Evolutionary conservation across 2,113 vertebrate genomes (phyloP).

Genomic region (Campylomormyrus numenius): DNA sequence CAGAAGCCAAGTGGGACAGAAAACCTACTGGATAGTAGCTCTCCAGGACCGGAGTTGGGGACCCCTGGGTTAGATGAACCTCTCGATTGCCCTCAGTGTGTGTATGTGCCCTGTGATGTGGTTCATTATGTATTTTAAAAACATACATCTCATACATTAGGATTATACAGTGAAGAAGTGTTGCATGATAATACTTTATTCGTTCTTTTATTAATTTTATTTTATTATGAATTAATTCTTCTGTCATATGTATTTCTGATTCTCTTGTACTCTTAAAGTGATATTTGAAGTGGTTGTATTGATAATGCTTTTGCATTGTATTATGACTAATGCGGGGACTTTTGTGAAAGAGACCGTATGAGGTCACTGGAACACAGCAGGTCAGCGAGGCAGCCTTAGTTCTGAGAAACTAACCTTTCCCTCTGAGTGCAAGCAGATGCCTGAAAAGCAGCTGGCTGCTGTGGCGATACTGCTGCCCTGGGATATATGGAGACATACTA

Average conservation of each 20-base stretch:
- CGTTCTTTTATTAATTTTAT: too few species aligned
- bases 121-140: background rate
- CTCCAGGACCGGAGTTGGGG: too few species aligned
- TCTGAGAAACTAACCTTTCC: conserved; percentile 17
- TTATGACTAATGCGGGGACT: conserved; percentile 4
- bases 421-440: conserved; percentile 7
- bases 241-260: background rate
- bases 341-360: background rate
- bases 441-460: background rate
- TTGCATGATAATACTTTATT: background rate
- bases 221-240: background rate
- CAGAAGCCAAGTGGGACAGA: too few species aligned
- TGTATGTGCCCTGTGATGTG: background rate
- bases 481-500: background rate
- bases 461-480: background rate
- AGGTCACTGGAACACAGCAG: conserved; percentile 1
- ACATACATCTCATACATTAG: background rate
- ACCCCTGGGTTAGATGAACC: background rate
- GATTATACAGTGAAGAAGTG: background rate
- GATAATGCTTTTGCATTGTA: background rate
- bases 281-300: background rate
- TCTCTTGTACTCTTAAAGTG: background rate
- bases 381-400: background rate
- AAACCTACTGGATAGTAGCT: too few species aligned
- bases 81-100: background rate